Evolutionary conservation across 2,113 vertebrate genomes (phyloP), one percentile per base, ranked within the genome.

Genomic region (Podiceps cristatus): DNA sequence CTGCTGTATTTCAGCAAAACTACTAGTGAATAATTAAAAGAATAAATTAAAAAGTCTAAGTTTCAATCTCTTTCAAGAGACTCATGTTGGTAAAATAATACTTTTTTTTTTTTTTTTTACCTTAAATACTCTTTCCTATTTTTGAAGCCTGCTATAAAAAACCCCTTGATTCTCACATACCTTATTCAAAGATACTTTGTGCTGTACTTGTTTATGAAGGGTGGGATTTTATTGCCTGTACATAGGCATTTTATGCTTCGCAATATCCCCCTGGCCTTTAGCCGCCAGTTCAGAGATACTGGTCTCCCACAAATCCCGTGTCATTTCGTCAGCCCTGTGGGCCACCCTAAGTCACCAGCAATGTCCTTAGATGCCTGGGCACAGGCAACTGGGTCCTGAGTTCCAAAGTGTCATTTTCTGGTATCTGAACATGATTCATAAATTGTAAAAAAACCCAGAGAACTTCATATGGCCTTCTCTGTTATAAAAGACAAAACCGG

Each of bases 401-500:
- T 85, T 33, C 58, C 40, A 55, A n/a, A 72, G 49, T 69, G 29
- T 64, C 12, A 5, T 58, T 84, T 84, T 84, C 23, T 73, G 25
- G 27, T 67, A 9, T 74, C 18, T 37, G 60, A 86, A 58, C 7
- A 11, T 81, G 37, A 20, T 58, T 86, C 10, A 45, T 68, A 44
- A 91, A 56, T 29, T 31, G 13, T 5, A 9, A 4, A 22, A 25
- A 62, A 28, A 20, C 3, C 16, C 52, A 24, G 13, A 35, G 35
- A 86, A 44, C 12, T 58, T 67, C 12, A 13, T 68, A 13, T 69
- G 3, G n/a, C n/a, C 28, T 60, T 64, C 68, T 90, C 59, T 35
- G 15, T 52, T 72, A 62, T 77, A 90, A 96, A 96, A 95, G 92
- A 97, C 45, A 93, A 93, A 97, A 88, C 53, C 44, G 27, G 82